A percentile compares a stretch with the other conserved stretches of the same genome.
Evolutionary conservation across 2,113 vertebrate species (phyloP).

Genomic region (Antennarius striatus): DNA sequence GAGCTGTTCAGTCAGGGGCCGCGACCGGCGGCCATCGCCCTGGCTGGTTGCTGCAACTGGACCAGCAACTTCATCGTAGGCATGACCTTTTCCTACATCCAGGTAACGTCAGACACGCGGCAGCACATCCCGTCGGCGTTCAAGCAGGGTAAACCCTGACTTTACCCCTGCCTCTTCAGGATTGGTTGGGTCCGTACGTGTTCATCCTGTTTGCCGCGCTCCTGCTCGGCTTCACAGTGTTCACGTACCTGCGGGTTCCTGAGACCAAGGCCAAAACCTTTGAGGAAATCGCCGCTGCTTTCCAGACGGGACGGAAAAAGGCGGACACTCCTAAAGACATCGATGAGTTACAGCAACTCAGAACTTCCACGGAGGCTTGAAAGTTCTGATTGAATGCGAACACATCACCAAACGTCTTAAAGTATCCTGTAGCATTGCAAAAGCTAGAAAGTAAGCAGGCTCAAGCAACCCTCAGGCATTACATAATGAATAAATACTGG

Average conservation of each 20-base stretch:
- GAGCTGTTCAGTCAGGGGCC: slow-evolving; percentile 98
- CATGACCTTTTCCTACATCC: slow-evolving; percentile 91
- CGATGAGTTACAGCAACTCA: slow-evolving; percentile 86
- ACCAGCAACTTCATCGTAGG: slow-evolving; percentile 92
- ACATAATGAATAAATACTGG: no score
- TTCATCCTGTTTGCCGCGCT: slow-evolving; percentile 88
- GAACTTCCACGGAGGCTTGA: slow-evolving; percentile 77
- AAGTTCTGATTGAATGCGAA: background rate
- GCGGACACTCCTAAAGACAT: slow-evolving; percentile 27
- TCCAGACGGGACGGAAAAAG: slow-evolving; percentile 77
- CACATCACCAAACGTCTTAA: no score
- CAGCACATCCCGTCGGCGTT: background rate
- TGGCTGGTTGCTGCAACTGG: slow-evolving; percentile 94
- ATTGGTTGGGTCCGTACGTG: slow-evolving; percentile 82
- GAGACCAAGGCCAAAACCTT: slow-evolving; percentile 96
- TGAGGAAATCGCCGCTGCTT: slow-evolving; percentile 88
- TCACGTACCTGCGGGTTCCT: slow-evolving; percentile 86
- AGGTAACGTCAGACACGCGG: slow-evolving; percentile 68
- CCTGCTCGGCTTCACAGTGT: slow-evolving; percentile 85
- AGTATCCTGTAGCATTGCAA: no score
- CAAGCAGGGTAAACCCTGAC: background rate
- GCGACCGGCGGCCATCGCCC: slow-evolving; percentile 88
- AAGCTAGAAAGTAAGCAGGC: no score
- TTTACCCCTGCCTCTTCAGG: slow-evolving; percentile 69
- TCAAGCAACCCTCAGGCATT: no score